A percentile compares a stretch with the other conserved stretches of the same genome.
phyloP scores from a whole-genome alignment of 2,113 vertebrate genomes.

The Reinhardtius hippoglossoides region DNA sequence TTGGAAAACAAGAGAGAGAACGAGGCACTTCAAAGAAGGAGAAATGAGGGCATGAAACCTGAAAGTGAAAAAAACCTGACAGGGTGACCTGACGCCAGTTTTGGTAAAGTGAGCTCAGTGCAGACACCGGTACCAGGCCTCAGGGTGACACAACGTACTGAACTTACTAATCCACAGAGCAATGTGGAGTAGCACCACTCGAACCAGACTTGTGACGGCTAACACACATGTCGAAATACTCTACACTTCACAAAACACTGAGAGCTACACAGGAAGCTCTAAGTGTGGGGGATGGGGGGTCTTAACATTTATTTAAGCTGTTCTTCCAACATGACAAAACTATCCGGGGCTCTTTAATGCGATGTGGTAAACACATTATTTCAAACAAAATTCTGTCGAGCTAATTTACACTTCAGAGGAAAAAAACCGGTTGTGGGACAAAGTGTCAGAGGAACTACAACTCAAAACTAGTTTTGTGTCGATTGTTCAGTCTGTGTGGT shows the following conservation, averaged over 20 bases:
- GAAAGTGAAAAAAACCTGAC: constrained; percentile 39
- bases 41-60: constrained; percentile 50
- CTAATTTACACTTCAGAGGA: background rate
- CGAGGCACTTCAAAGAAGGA: constrained; percentile 9
- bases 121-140: constrained; percentile 41
- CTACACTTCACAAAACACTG: background rate
- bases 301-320: constrained; percentile 8
- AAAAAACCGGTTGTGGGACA: background rate
- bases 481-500: background rate
- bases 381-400: background rate
- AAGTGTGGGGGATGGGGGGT: constrained; percentile 3
- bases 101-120: constrained; percentile 25
- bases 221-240: background rate
- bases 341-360: background rate
- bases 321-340: background rate
- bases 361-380: background rate
- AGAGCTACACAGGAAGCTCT: constrained; percentile 33
- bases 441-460: constrained; percentile 8
- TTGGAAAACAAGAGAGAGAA: background rate
- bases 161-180: constrained; percentile 42
- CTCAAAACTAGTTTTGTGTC: background rate
- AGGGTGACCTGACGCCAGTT: constrained; percentile 28
- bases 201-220: constrained; percentile 40
- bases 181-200: background rate
- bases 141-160: constrained; percentile 27